Evolutionary conservation across 1,140 invertebrate genomes (phyloP).

Genomic region (Hyles vespertilio): DNA sequence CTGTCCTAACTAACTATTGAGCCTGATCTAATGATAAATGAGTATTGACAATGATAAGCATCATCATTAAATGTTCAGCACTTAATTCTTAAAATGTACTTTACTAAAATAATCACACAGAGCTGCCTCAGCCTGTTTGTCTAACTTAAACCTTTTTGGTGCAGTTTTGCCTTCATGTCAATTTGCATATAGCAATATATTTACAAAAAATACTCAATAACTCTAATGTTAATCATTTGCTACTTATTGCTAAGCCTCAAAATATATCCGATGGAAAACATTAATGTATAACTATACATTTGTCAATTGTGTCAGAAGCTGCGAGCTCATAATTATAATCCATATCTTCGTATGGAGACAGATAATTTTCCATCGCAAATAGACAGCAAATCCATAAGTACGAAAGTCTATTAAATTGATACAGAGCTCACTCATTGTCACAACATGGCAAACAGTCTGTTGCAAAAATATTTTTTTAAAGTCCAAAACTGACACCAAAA

Average conservation of each 20-base stretch:
- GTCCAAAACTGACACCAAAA: slow-evolving; percentile 8
- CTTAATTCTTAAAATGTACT: slow-evolving; percentile 62
- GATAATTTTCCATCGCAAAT: no score
- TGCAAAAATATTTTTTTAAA: no score
- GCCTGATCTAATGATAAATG: slow-evolving; percentile 48
- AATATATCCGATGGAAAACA: no score
- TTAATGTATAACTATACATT: no score
- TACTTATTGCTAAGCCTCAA: no score
- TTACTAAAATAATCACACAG: slow-evolving; percentile 13
- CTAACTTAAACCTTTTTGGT: slow-evolving; percentile 23
- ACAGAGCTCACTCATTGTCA: no score
- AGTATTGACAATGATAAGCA: slow-evolving; percentile 63
- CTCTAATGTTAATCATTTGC: not conserved
- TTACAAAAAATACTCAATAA: slow-evolving; percentile 32
- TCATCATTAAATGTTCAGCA: slow-evolving; percentile 50
- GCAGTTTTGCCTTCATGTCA: slow-evolving; percentile 18
- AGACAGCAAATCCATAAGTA: no score
- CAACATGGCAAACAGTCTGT: no score
- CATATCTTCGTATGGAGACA: no score
- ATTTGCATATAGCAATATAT: slow-evolving; percentile 24
- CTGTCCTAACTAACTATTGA: slow-evolving; percentile 26
- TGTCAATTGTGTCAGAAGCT: no score
- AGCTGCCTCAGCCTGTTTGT: slow-evolving; percentile 32
- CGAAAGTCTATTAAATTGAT: no score
- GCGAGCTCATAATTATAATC: no score